phyloP scores from a whole-genome alignment of 2,888 invertebrate species.

The Drosophila anomalata region DNA sequence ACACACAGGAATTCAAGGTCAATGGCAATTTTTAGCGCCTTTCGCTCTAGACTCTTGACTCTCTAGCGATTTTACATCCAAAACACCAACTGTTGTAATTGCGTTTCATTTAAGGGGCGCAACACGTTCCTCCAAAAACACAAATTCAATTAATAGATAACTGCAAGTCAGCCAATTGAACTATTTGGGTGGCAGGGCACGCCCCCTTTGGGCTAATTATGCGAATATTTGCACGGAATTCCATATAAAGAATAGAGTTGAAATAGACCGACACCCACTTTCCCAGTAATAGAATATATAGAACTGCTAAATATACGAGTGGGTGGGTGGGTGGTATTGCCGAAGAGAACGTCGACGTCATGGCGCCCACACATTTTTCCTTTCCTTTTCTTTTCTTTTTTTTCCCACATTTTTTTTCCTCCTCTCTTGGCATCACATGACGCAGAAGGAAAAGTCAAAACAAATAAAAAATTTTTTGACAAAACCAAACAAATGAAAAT shows the following conservation, averaged over 20 bases:
- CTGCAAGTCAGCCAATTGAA: slow-evolving; percentile 17
- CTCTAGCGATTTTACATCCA: slow-evolving; percentile 21
- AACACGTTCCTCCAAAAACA: slow-evolving; percentile 9
- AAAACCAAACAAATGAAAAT: slow-evolving; percentile 36
- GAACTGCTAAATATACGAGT: background rate
- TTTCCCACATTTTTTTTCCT: no score
- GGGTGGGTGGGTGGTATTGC: slow-evolving; percentile 5
- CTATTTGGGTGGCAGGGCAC: background rate
- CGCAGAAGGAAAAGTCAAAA: slow-evolving; percentile 52
- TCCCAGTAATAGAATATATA: slow-evolving; percentile 10
- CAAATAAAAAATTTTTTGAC: slow-evolving; percentile 14
- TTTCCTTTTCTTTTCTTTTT: no score
- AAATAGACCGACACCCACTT: slow-evolving; percentile 31
- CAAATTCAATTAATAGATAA: slow-evolving; percentile 25
- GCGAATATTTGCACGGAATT: slow-evolving; percentile 25
- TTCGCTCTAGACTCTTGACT: slow-evolving; percentile 6
- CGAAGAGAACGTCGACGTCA: slow-evolving; percentile 61
- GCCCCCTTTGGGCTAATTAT: slow-evolving; percentile 28
- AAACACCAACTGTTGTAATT: slow-evolving; percentile 22
- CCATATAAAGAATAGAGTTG: slow-evolving; percentile 21
- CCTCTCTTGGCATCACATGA: slow-evolving; percentile 60
- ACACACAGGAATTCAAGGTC: slow-evolving; percentile 30
- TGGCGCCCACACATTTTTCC: slow-evolving; percentile 62
- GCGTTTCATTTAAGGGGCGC: slow-evolving; percentile 28
- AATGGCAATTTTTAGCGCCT: slow-evolving; percentile 37